Percentiles rank a stretch among this genome's conserved stretches.
Conservation (phyloP, 2,888 invertebrate genomes). For the Trichacis sp. region DNA sequence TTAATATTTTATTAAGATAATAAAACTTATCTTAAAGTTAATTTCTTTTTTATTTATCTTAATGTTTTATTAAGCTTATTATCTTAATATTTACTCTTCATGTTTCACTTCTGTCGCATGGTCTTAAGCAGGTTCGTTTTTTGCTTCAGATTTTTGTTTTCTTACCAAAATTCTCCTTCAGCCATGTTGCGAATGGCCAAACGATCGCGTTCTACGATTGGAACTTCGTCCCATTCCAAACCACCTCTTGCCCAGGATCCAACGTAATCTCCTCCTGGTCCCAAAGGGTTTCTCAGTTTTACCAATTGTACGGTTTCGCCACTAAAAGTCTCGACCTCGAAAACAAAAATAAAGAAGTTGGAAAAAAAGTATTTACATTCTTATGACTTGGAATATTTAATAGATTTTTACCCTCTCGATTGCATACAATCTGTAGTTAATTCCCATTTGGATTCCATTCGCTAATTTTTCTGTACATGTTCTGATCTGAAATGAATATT, state of each 20-base stretch:
- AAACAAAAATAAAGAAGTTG: neutral
- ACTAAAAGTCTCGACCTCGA: slow-evolving; percentile 77
- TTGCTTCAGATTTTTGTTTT: too few species aligned
- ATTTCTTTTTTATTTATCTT: too few species aligned
- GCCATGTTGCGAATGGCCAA: slow-evolving; percentile 75
- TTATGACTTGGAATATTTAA: neutral
- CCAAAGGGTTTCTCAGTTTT: slow-evolving; percentile 78
- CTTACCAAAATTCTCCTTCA: slow-evolving; percentile 81
- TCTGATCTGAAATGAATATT: slow-evolving; percentile 69
- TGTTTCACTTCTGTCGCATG: too few species aligned
- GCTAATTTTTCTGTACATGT: slow-evolving; percentile 75
- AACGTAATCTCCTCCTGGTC: slow-evolving; percentile 75
- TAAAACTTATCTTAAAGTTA: too few species aligned
- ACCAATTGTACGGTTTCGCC: slow-evolving; percentile 81
- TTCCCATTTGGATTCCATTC: slow-evolving; percentile 81
- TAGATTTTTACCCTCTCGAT: slow-evolving; percentile 75
- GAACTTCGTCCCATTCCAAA: slow-evolving; percentile 82
- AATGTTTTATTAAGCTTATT: too few species aligned
- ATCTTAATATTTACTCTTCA: too few species aligned
- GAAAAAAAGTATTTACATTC: neutral
- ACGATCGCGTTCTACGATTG: slow-evolving; percentile 80
- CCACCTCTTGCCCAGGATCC: slow-evolving; percentile 80
- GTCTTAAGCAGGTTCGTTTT: too few species aligned
- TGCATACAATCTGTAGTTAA: slow-evolving; percentile 83
- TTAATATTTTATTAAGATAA: too few species aligned